Conservation (phyloP, 2,797 vertebrate genomes). For the Zalophus californianus region DNA sequence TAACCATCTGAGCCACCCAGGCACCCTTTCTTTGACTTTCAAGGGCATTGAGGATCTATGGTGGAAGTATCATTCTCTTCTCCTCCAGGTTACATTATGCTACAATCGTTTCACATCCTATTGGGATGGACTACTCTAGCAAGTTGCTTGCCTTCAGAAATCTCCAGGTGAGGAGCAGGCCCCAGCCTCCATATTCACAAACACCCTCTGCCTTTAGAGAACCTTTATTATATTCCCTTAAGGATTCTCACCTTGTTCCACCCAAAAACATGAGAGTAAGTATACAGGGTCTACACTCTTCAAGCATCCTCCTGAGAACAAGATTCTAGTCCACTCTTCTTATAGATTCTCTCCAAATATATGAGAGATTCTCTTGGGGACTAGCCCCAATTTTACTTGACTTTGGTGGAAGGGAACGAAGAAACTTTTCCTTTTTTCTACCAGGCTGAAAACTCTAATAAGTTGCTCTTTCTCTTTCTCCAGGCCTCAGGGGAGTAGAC, state of each 20-base stretch:
- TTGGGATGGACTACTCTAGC: not conserved
- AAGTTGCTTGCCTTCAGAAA: conserved; percentile 8
- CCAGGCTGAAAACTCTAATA: not conserved
- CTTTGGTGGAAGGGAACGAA: not conserved
- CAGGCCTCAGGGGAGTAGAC: not conserved
- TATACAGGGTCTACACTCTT: not conserved
- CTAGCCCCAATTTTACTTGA: not conserved
- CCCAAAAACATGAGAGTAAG: not conserved
- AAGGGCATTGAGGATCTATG: not conserved
- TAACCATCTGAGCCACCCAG: too few relatives aligned
- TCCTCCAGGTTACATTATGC: not conserved
- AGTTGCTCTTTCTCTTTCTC: not conserved
- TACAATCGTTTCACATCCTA: not conserved
- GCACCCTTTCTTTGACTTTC: not conserved
- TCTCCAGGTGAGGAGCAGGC: not conserved
- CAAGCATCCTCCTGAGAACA: not conserved
- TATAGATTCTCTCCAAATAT: not conserved
- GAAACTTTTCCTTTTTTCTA: not conserved
- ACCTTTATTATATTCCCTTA: not conserved
- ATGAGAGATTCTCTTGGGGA: not conserved
- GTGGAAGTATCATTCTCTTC: not conserved
- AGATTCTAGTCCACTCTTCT: not conserved
- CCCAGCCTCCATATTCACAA: not conserved
- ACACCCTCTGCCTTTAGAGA: not conserved
- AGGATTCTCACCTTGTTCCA: not conserved